phyloP scores from a whole-genome alignment of 2,113 vertebrate genomes.

The Andinoacara biseriatus region DNA sequence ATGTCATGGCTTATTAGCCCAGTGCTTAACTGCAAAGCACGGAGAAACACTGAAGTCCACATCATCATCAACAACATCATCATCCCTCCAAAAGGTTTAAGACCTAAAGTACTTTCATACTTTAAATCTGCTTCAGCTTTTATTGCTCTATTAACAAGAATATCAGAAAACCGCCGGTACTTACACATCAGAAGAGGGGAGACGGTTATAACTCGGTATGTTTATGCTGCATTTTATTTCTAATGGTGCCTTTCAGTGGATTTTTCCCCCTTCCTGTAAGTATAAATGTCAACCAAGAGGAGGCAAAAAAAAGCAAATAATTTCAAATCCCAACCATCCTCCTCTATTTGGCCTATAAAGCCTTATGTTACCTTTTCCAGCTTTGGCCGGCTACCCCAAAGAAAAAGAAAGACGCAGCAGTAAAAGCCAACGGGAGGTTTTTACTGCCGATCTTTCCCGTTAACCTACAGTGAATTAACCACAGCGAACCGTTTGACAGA shows the following conservation, averaged over 20 bases:
- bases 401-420: rapidly evolving
- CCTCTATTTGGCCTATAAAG: not conserved
- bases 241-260: constrained; percentile 4
- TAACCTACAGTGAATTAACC: not conserved
- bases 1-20: not conserved
- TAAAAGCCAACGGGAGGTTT: not conserved
- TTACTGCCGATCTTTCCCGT: not conserved
- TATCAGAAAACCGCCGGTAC: not conserved
- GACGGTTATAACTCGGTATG: not conserved
- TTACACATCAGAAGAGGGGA: not conserved
- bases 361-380: not conserved
- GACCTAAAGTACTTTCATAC: not conserved
- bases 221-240: not conserved
- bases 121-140: not conserved
- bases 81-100: not conserved
- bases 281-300: not conserved
- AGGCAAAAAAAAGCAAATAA: not conserved
- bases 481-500: not conserved
- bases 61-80: too few relatives aligned
- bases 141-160: not conserved
- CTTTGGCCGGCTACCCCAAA: not conserved
- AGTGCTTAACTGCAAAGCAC: not conserved
- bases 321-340: not conserved
- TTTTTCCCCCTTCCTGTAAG: not conserved
- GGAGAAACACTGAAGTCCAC: not conserved